Conservation (phyloP, 2,113 vertebrate genomes). For the Embiotoca jacksoni region DNA sequence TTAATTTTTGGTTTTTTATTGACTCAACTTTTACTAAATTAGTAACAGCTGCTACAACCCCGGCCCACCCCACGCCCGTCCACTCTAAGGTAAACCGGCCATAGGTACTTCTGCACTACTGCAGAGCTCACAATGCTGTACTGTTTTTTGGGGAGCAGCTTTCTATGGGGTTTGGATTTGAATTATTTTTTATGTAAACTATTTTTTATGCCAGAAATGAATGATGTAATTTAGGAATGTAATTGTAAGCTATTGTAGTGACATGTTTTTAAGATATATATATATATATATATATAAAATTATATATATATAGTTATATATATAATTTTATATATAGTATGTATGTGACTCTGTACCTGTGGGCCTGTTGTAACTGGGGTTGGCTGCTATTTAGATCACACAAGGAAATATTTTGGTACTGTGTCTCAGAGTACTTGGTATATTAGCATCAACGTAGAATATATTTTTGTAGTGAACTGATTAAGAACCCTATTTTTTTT, state of each 20-base stretch:
- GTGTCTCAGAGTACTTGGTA: slow-evolving; percentile 81
- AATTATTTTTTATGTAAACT: slow-evolving; percentile 63
- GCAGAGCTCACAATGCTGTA: slow-evolving; percentile 71
- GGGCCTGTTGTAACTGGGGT: slow-evolving; percentile 81
- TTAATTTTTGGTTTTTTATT: not conserved
- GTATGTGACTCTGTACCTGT: slow-evolving; percentile 81
- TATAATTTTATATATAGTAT: slow-evolving; percentile 36
- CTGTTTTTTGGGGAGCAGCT: slow-evolving; percentile 56
- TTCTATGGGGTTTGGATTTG: slow-evolving; percentile 57
- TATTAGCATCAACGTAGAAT: slow-evolving; percentile 82
- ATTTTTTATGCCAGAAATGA: slow-evolving; percentile 77
- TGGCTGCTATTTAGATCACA: slow-evolving; percentile 86
- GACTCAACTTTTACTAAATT: not conserved
- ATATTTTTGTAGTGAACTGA: slow-evolving; percentile 88
- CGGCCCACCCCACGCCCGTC: slow-evolving; percentile 67
- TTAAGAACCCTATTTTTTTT: slow-evolving; percentile 77
- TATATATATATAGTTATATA: too few species aligned
- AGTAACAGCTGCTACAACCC: slow-evolving; percentile 75
- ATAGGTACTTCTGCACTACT: slow-evolving; percentile 87
- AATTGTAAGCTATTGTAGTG: slow-evolving; percentile 85
- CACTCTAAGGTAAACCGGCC: slow-evolving; percentile 72
- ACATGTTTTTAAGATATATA: slow-evolving; percentile 86
- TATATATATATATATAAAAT: slow-evolving; percentile 1
- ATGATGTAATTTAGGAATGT: slow-evolving; percentile 84
- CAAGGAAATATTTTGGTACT: slow-evolving; percentile 87